phyloP scores from a whole-genome alignment of 2,113 vertebrate species.

The Rafetus swinhoei region DNA sequence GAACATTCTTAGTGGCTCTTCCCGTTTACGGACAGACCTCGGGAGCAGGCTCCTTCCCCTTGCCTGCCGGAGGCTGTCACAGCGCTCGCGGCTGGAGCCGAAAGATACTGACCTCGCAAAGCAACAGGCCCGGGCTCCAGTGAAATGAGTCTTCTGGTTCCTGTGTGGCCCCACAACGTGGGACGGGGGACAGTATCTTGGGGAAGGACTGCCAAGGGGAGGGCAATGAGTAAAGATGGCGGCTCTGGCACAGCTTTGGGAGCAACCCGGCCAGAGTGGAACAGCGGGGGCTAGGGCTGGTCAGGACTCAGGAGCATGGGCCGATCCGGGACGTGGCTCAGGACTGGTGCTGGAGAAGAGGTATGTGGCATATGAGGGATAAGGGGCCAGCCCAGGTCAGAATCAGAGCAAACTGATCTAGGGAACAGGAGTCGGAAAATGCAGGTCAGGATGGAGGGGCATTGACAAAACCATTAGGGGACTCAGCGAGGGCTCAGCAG shows the following conservation, averaged over 20 bases:
- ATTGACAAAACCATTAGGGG: background rate
- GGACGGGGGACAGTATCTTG: too few species aligned
- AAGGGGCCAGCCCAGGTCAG: background rate
- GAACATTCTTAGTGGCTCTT: background rate
- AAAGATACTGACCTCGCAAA: background rate
- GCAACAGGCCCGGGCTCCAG: background rate
- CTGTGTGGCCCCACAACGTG: background rate
- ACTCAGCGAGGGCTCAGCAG: background rate
- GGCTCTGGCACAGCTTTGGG: background rate
- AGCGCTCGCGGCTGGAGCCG: background rate
- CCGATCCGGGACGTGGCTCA: background rate
- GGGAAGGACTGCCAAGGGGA: too few species aligned
- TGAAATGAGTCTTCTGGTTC: background rate
- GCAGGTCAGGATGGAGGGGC: background rate
- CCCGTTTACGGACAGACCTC: background rate
- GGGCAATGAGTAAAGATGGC: too few species aligned
- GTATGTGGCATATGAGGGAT: background rate
- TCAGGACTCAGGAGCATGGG: background rate
- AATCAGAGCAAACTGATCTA: too few species aligned
- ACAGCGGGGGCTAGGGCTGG: background rate
- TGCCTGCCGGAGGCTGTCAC: too few species aligned
- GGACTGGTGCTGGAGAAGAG: background rate
- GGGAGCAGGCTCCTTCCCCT: background rate
- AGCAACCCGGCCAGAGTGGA: background rate
- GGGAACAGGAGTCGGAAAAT: too few species aligned